phyloP scores from a whole-genome alignment of 2,797 vertebrate genomes.

The Macropus fuliginosus region DNA sequence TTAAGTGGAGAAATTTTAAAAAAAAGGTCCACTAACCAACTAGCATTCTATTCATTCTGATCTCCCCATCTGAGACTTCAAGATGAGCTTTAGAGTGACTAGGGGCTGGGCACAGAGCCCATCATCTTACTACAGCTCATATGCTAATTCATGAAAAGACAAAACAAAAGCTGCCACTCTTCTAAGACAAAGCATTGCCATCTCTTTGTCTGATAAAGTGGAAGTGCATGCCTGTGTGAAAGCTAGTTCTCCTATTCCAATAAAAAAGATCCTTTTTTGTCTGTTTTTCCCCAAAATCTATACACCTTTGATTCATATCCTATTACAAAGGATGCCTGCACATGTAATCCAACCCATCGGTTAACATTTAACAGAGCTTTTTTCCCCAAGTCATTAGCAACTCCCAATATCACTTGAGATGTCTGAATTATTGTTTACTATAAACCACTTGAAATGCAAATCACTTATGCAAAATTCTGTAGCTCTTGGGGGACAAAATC shows the following conservation, averaged over 20 bases:
- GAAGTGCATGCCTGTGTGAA: background rate
- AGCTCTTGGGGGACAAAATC: conserved; percentile 12
- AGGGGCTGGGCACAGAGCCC: background rate
- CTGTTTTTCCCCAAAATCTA: conserved; percentile 40
- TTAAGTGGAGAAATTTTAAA: background rate
- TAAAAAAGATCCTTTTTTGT: background rate
- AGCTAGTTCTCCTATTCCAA: conserved; percentile 9
- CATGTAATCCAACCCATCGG: conserved; percentile 45
- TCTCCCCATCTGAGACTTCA: background rate
- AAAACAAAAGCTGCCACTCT: background rate
- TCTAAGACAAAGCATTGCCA: background rate
- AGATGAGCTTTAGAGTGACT: background rate
- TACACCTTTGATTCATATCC: conserved; percentile 50
- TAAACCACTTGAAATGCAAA: conserved; percentile 54
- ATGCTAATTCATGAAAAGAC: background rate
- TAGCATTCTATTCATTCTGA: background rate
- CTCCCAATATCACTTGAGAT: conserved; percentile 57
- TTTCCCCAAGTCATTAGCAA: conserved; percentile 47
- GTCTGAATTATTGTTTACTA: conserved; percentile 55
- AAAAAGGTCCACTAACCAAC: background rate
- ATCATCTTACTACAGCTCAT: background rate
- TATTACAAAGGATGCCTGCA: conserved; percentile 22
- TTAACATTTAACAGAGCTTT: conserved; percentile 62
- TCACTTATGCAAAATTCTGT: conserved; percentile 30
- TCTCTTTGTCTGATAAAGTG: conserved; percentile 12